Base-by-base conservation (phyloP, 2,113 vertebrate species). In the Chionomys nivalis region DNA sequence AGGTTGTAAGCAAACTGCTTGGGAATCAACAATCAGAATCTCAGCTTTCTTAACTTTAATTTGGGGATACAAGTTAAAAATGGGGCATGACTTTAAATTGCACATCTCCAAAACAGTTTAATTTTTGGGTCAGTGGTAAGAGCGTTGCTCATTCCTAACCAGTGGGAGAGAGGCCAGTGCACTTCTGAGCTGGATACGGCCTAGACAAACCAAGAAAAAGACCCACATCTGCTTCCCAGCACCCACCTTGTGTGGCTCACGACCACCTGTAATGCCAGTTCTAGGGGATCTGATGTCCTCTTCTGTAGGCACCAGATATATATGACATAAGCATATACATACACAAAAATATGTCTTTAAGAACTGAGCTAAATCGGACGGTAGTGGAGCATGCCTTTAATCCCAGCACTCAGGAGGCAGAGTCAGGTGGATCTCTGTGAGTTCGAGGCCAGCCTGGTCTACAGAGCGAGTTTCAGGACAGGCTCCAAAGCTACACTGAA, bases 51-150 rank as follows among this genome's bases (percentile, higher is more conserved):
- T 42, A 31, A 70, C 76, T 65, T 65, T 72, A 93, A 33, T 70
- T 91, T 19, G n/a, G 66, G 72, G 24, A 23, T 8, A 66, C 26
- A 94, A 94, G 21, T 44, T 90, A 68, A 92, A 91, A 87, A 28
- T 68, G 63, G 58, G 68, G 82, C 58, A 89, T 85, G 44, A 82
- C 72, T 94, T 88, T 86, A 81, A 76, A 86, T 33, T 52, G 28
- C 23, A 4, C 52, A 58, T 90, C 52, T 93, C 58, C 73, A 52
- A 31, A 47, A 68, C 58, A 82, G 36, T 66, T 3, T 81, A 42
- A 49, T 78, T 90, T 94, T 70, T 42, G 58, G 24, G 65, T 75
- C 55, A 68, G 77, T 19, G 23, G 16, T 89, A 94, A 89, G 0
- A 94, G 47, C 0, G 33, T 44, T 24, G 23, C 33, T 70, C n/a